Percentiles rank a stretch among this genome's conserved stretches.
Conservation (phyloP, 2,888 invertebrate species). For the Serrognathus titanus region DNA sequence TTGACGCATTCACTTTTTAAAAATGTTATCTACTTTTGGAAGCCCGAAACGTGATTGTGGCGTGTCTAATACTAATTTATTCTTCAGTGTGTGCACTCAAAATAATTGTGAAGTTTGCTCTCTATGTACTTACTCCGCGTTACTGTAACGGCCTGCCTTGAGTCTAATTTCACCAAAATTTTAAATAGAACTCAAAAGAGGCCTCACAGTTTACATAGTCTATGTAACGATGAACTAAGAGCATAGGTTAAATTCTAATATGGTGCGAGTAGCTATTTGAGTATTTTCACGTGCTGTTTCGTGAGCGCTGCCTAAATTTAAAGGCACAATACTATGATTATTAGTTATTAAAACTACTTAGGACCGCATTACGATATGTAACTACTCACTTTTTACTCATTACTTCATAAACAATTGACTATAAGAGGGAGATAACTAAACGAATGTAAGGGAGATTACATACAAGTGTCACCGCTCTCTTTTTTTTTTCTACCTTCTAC, state of each 20-base stretch:
- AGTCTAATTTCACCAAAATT: too few species aligned
- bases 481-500: too few species aligned
- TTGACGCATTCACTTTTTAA: constrained; percentile 4
- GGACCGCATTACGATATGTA: constrained; percentile 18
- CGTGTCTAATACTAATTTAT: constrained; percentile 14
- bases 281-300: background rate
- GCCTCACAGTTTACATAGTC: too few species aligned
- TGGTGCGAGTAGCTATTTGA: background rate
- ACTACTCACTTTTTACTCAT: constrained; percentile 10
- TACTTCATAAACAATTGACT: constrained; percentile 18
- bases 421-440: constrained; percentile 19
- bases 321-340: constrained; percentile 39
- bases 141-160: background rate
- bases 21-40: constrained; percentile 34
- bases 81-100: background rate
- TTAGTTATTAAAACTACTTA: constrained; percentile 5
- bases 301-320: constrained; percentile 11
- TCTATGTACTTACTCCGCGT: background rate
- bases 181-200: too few species aligned
- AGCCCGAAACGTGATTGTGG: constrained; percentile 43
- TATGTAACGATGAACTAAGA: too few species aligned
- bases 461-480: too few species aligned
- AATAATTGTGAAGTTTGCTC: background rate
- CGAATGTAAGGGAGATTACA: background rate
- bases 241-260: background rate